A percentile compares a stretch with the other conserved stretches of the same genome.
Conservation (phyloP, 2,797 vertebrate genomes). For the Hoplostethus mediterraneus region DNA sequence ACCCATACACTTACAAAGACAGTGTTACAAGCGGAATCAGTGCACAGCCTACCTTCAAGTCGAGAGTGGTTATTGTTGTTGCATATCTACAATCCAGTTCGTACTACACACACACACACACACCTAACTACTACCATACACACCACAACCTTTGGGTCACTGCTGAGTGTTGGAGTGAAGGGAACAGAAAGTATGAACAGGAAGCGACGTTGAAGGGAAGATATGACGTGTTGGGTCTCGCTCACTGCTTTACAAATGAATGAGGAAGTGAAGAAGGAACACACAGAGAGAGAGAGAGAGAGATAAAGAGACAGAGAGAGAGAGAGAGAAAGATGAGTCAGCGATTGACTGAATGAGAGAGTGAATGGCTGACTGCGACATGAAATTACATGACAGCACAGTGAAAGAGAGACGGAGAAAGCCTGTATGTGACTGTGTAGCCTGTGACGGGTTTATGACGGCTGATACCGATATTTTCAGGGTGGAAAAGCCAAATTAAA, state of each 20-base stretch:
- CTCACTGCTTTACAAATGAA: constrained; percentile 54
- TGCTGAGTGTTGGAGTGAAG: constrained; percentile 26
- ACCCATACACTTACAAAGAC: background rate
- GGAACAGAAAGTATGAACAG: constrained; percentile 62
- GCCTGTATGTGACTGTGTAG: no score
- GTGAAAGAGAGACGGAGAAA: constrained; percentile 19
- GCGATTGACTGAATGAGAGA: background rate
- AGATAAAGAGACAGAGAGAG: background rate
- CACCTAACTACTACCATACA: constrained; percentile 31
- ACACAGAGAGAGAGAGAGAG: constrained; percentile 12
- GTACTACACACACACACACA: background rate
- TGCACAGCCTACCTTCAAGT: background rate
- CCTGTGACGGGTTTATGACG: no score
- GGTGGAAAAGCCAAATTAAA: no score
- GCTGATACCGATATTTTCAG: no score
- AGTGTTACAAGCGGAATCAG: background rate
- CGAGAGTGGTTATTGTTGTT: no score
- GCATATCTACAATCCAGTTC: no score
- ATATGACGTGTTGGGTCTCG: constrained; percentile 68
- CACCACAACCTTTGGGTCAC: constrained; percentile 13
- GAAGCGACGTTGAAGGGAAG: constrained; percentile 58
- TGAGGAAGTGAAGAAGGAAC: constrained; percentile 78
- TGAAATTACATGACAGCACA: constrained; percentile 6
- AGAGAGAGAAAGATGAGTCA: background rate
- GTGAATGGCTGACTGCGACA: no score